These are phyloP conservation scores for Ctenomys sociabilis DNA, from an alignment of 2,113 vertebrate species.

Conservation along the genomic window DNA sequence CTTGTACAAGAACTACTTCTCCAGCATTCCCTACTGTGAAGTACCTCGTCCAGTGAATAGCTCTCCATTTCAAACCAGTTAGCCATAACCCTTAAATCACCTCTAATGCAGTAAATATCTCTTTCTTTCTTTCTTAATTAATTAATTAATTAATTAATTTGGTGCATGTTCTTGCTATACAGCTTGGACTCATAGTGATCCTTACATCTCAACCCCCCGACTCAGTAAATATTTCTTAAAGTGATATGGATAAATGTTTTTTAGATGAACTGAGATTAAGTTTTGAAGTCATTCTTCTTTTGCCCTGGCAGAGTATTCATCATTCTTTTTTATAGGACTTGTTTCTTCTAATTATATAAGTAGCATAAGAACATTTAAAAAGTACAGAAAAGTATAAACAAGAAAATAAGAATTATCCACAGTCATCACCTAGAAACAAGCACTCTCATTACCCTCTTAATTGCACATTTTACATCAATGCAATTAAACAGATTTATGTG, in stretches of 20 bases:
- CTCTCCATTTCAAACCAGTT: not conserved
- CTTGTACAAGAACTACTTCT: not conserved
- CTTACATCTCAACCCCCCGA: too few species aligned
- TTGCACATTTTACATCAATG: constrained; percentile 64
- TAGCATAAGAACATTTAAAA: constrained; percentile 57
- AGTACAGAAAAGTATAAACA: constrained; percentile 69
- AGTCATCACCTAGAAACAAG: constrained; percentile 56
- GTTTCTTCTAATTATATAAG: constrained; percentile 58
- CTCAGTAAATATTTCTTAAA: not conserved
- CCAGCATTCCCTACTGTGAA: not conserved
- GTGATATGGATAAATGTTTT: constrained; percentile 2
- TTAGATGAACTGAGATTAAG: constrained; percentile 8
- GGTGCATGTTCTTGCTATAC: too few species aligned
- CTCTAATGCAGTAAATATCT: not conserved
- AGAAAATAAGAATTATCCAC: constrained; percentile 68
- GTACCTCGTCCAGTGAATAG: not conserved
- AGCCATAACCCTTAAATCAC: not conserved
- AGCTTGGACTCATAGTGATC: too few species aligned
- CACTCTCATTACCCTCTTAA: constrained; percentile 70
- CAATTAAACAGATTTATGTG: constrained; percentile 69
- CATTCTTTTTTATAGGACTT: constrained; percentile 32
- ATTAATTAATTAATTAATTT: too few species aligned
- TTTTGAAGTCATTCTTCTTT: constrained; percentile 62
- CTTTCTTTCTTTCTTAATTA: not conserved
- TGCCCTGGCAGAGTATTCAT: not conserved